Conservation (phyloP, 2,113 vertebrate species). For the Cololabis saira region DNA sequence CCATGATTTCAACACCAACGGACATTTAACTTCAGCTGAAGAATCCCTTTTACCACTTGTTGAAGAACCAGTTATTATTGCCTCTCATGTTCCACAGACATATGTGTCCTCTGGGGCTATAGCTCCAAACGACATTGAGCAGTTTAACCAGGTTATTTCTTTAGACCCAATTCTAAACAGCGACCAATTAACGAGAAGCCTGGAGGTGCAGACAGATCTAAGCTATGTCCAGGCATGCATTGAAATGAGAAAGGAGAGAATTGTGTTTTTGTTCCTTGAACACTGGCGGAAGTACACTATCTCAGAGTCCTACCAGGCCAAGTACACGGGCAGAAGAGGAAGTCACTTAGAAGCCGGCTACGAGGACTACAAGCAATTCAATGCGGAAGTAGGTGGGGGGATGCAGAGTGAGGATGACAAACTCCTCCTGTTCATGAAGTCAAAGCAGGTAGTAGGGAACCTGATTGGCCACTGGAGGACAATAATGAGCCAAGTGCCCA, state of each 20-base stretch:
- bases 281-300: slow-evolving; percentile 93
- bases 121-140: slow-evolving; percentile 62
- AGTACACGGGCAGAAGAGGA: slow-evolving; percentile 60
- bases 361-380: slow-evolving; percentile 67
- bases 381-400: slow-evolving; percentile 40
- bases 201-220: slow-evolving; percentile 81
- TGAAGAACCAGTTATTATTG: slow-evolving; percentile 72
- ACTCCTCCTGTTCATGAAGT: slow-evolving; percentile 88
- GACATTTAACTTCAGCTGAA: slow-evolving; percentile 44
- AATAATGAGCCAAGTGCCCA: slow-evolving; percentile 88
- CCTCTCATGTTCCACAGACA: slow-evolving; percentile 60
- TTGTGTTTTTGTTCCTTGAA: slow-evolving; percentile 91
- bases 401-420: slow-evolving; percentile 82
- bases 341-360: slow-evolving; percentile 60
- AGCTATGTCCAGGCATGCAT: slow-evolving; percentile 84
- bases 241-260: slow-evolving; percentile 90
- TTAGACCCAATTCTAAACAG: slow-evolving; percentile 75
- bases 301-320: slow-evolving; percentile 75
- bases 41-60: slow-evolving; percentile 54
- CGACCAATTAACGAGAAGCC: slow-evolving; percentile 77
- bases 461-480: slow-evolving; percentile 91
- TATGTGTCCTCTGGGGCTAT: slow-evolving; percentile 60
- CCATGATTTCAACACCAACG: slow-evolving; percentile 36
- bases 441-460: slow-evolving; percentile 88
- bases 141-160: slow-evolving; percentile 64